Evolutionary conservation across 1,140 invertebrate genomes (phyloP).

Genomic region (Camponotus vicinus): DNA sequence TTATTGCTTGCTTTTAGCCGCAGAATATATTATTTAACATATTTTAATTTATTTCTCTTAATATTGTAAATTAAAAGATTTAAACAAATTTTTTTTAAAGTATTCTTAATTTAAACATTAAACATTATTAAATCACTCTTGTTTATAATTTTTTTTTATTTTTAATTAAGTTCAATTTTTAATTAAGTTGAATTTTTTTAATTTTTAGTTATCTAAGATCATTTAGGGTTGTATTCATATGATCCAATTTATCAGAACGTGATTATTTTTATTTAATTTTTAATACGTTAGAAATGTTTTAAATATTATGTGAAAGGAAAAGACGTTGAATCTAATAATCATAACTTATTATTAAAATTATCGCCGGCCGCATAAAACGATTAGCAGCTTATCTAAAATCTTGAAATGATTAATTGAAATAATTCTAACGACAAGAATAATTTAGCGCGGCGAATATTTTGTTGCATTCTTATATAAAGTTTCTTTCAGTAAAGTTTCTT

Average conservation of each 20-base stretch:
- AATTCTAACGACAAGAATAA: not conserved
- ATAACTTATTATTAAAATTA: not conserved
- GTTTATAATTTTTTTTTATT: not conserved
- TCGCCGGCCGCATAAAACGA: not conserved
- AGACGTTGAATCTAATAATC: too few relatives aligned
- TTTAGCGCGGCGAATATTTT: not conserved
- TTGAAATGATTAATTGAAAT: constrained; percentile 20
- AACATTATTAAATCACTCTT: not conserved
- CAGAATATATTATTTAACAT: not conserved
- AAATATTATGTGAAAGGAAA: too few relatives aligned
- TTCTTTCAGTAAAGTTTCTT: not conserved
- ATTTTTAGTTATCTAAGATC: not conserved
- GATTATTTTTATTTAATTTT: too few relatives aligned
- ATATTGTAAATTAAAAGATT: not conserved
- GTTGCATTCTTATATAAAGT: not conserved
- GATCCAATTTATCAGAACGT: too few relatives aligned
- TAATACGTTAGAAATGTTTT: not conserved
- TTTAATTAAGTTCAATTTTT: too few relatives aligned
- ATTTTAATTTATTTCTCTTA: not conserved
- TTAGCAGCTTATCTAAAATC: not conserved
- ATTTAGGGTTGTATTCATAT: not conserved
- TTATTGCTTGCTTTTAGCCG: not conserved
- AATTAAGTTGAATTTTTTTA: not conserved
- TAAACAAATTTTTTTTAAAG: not conserved
- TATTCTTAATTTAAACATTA: not conserved